A percentile compares a stretch with the other conserved stretches of the same genome.
Evolutionary conservation across 2,888 invertebrate species (phyloP).

Genomic region (Eupithecia dodoneata): DNA sequence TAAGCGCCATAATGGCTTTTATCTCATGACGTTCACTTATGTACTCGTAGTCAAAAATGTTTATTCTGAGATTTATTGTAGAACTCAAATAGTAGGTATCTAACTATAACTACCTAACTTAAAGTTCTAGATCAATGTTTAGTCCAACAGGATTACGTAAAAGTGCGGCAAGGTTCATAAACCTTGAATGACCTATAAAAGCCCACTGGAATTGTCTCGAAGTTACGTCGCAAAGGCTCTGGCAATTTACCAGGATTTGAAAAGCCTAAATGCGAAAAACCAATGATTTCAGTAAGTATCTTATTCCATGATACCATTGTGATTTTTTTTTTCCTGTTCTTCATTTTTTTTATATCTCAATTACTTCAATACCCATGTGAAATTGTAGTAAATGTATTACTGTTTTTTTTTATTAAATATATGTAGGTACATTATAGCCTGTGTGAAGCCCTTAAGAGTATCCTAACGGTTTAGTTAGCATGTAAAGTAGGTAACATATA

Average conservation of each 20-base stretch:
- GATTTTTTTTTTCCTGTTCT: neutral
- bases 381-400: too few species aligned
- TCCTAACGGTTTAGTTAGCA: too few species aligned
- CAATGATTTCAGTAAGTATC: neutral
- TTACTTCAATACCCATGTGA: too few species aligned
- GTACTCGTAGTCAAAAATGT: neutral
- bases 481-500: too few species aligned
- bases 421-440: too few species aligned
- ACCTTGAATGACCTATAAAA: conserved; percentile 50
- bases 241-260: conserved; percentile 9
- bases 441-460: too few species aligned
- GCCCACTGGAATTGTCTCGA: conserved; percentile 22
- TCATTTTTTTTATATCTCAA: too few species aligned
- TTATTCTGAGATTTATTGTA: neutral
- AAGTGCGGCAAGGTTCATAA: conserved; percentile 47
- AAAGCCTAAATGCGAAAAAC: neutral
- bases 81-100: neutral
- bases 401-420: too few species aligned
- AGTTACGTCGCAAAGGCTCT: conserved; percentile 6
- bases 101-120: too few species aligned
- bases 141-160: neutral
- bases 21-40: too few species aligned
- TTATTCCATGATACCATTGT: neutral
- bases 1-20: too few species aligned
- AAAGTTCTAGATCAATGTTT: neutral